Conservation (phyloP, 2,113 vertebrate species). For the Balaenoptera acutorostrata region DNA sequence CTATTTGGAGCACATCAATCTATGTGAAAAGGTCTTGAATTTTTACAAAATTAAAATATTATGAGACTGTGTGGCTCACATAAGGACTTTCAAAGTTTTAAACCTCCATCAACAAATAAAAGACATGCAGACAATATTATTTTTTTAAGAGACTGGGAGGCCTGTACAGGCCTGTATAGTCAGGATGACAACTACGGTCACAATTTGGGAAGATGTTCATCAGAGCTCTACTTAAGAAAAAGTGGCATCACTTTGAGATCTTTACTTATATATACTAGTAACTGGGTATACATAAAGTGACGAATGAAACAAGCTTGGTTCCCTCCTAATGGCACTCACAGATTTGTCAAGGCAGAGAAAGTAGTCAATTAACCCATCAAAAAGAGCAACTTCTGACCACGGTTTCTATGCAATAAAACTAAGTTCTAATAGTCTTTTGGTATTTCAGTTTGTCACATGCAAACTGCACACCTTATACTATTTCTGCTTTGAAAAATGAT, state of each 20-base stretch:
- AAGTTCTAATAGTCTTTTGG: neutral
- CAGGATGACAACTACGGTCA: neutral
- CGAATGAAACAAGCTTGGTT: neutral
- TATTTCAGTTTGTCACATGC: neutral
- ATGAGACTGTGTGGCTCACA: neutral
- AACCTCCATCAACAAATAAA: neutral
- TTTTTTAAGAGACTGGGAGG: neutral
- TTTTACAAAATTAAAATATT: neutral
- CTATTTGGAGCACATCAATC: neutral
- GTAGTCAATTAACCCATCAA: neutral
- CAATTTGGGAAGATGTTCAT: neutral
- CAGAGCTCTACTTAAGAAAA: neutral
- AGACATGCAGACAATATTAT: neutral
- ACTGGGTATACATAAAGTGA: neutral
- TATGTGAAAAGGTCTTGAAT: neutral
- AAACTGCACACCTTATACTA: neutral
- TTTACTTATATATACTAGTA: neutral
- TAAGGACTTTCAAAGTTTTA: neutral
- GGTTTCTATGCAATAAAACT: neutral
- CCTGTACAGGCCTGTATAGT: neutral
- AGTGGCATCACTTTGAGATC: neutral
- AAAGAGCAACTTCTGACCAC: neutral
- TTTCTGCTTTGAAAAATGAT: neutral
- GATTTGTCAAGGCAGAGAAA: neutral
- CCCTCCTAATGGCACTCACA: neutral